phyloP scores from a whole-genome alignment of 2,888 invertebrate genomes.

The Panopea generosa region DNA sequence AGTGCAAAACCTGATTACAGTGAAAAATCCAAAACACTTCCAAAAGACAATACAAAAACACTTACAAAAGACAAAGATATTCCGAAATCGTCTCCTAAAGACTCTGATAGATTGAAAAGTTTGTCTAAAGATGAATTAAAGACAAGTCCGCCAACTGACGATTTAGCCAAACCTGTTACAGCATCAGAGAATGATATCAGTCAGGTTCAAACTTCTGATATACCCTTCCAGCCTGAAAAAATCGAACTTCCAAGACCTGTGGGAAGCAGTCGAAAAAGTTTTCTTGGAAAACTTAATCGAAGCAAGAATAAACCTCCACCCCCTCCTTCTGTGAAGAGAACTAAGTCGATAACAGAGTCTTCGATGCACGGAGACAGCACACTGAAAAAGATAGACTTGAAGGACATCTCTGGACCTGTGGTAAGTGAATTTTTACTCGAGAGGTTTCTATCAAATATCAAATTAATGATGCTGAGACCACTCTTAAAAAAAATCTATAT shows the following conservation, averaged over 20 bases:
- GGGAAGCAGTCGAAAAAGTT: conserved; percentile 72
- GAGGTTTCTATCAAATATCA: too few relatives aligned
- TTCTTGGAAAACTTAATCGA: conserved; percentile 77
- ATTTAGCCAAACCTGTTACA: conserved; percentile 23
- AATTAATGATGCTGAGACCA: too few relatives aligned
- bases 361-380: conserved; percentile 66
- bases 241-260: conserved; percentile 78
- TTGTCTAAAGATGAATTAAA: conserved; percentile 46
- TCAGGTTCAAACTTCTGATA: conserved; percentile 11
- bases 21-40: conserved; percentile 44
- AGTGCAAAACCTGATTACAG: conserved; percentile 33
- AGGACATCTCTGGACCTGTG: conserved; percentile 81
- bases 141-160: conserved; percentile 33
- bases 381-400: conserved; percentile 75
- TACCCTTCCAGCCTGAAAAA: conserved; percentile 66
- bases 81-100: conserved; percentile 26
- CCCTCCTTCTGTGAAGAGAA: conserved; percentile 75
- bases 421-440: too few relatives aligned
- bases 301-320: conserved; percentile 74
- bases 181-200: neutral
- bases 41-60: conserved; percentile 36
- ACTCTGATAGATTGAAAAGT: conserved; percentile 26
- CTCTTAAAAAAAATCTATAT: too few relatives aligned
- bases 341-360: conserved; percentile 78
- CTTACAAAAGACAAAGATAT: conserved; percentile 34